Percentiles rank a stretch among this genome's conserved stretches.
Conservation (phyloP, 1,140 invertebrate species). For the Sitophilus oryzae region DNA sequence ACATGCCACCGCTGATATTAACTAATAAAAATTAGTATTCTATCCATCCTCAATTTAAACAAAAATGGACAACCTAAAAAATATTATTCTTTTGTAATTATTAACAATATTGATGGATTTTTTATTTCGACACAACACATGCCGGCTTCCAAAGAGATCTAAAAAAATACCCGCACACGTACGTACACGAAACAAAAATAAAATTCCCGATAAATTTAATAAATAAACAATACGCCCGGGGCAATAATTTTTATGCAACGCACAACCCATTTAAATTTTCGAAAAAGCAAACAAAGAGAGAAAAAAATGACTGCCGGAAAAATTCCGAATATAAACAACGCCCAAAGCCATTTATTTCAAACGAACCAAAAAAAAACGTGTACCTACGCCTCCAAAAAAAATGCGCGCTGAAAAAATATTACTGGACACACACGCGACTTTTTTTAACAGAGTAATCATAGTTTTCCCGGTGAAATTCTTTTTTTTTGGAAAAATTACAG, state of each 20-base stretch:
- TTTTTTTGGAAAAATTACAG: slow-evolving; percentile 21
- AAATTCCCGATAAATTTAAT: neutral
- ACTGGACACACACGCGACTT: no score
- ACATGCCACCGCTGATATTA: no score
- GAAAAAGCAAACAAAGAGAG: slow-evolving; percentile 9
- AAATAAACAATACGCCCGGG: neutral
- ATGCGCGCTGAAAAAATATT: no score
- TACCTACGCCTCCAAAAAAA: neutral
- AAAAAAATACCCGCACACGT: neutral
- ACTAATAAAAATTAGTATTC: no score
- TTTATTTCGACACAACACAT: no score
- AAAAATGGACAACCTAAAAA: no score
- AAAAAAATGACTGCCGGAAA: no score
- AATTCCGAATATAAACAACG: neutral
- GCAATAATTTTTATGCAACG: slow-evolving; percentile 12
- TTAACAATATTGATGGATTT: no score
- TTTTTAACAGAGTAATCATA: no score
- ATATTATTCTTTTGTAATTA: neutral
- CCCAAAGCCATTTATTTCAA: neutral
- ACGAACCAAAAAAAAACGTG: neutral
- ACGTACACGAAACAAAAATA: neutral
- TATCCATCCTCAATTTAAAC: no score
- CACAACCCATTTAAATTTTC: slow-evolving; percentile 2
- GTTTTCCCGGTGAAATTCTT: no score
- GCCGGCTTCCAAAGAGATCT: no score